A percentile compares a stretch with the other conserved stretches of the same genome.
Evolutionary conservation across 1,140 invertebrate genomes (phyloP).

Genomic region (Diorhabda carinulata): DNA sequence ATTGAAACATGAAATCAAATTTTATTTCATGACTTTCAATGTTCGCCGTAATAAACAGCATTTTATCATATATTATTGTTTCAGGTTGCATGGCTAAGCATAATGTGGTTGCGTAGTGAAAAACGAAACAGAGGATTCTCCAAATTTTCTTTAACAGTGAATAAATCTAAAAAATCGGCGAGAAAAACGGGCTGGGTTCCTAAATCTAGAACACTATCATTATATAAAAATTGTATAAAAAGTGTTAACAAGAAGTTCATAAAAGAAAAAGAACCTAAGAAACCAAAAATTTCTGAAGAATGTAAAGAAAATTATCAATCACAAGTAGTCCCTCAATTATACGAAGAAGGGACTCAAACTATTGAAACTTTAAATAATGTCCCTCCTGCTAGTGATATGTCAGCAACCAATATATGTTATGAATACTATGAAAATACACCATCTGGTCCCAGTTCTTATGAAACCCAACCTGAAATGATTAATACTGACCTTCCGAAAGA

Average conservation of each 20-base stretch:
- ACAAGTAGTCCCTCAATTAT: constrained; percentile 42
- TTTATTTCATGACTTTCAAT: no score
- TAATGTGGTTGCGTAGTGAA: constrained; percentile 45
- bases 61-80: constrained; percentile 4
- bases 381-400: constrained; percentile 14
- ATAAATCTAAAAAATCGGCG: constrained; percentile 21
- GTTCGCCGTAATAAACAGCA: no score
- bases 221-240: constrained; percentile 21
- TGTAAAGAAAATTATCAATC: constrained; percentile 43
- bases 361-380: constrained; percentile 21
- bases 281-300: constrained; percentile 28
- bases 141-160: constrained; percentile 27
- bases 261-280: constrained; percentile 18
- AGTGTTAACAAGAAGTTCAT: constrained; percentile 20
- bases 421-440: constrained; percentile 24
- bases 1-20: no score
- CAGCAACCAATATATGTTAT: constrained; percentile 24
- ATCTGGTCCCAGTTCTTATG: constrained; percentile 24
- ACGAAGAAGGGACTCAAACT: constrained; percentile 25
- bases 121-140: constrained; percentile 34
- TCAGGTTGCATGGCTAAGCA: constrained; percentile 25
- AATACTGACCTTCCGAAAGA: constrained; percentile 42
- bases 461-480: constrained; percentile 23
- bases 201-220: constrained; percentile 19
- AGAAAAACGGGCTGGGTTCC: constrained; percentile 28